Base-by-base conservation (phyloP, 2,113 vertebrate genomes). In the Myiagra hebetior region DNA sequence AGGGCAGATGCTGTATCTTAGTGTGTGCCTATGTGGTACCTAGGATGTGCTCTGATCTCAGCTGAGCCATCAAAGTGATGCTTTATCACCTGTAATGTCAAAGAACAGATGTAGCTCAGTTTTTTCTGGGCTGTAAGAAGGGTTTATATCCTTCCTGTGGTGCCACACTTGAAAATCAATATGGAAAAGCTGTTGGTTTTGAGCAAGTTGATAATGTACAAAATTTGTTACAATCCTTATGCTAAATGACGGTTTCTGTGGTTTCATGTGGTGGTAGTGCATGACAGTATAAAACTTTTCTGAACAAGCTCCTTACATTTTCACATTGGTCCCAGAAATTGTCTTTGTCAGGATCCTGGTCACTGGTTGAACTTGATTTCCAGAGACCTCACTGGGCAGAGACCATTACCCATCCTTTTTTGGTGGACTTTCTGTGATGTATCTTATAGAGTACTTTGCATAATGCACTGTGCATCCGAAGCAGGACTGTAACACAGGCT, bases 71-170 rank as follows among this genome's bases (percentile, higher is more conserved):
- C 93, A 95, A 96, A 96, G 93, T 41, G 87, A 55, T 93, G 90
- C 79, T 96, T 94, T 96, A 95, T 96, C 93, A 97, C 87, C 95
- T 94, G 76, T 93, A 94, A 95, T 91, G 92, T 95, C 96, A 91
- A 78, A 95, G 92, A 96, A 96, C 92, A 96, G 96, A 93, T 95
- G 96, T 93, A 95, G 77, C 83, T 93, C 72, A 53, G 22, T 79
- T 88, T 95, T 86, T 96, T 74, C 72, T 57, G 80, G 77, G 49
- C 64, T 87, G 8, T 68, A 78, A 78, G 93, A 84, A 84, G 64
- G 69, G 76, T 83, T 94, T 95, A 87, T 86, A 78, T 56, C 68
- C 92, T 93, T 55, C 94, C 87, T 96, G 90, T 76, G 86, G 92
- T 90, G 56, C 78, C 56, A 88, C 65, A 49, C 73, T 94, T 95